Conservation (phyloP, 2,888 invertebrate species). For the Morpho helenor region DNA sequence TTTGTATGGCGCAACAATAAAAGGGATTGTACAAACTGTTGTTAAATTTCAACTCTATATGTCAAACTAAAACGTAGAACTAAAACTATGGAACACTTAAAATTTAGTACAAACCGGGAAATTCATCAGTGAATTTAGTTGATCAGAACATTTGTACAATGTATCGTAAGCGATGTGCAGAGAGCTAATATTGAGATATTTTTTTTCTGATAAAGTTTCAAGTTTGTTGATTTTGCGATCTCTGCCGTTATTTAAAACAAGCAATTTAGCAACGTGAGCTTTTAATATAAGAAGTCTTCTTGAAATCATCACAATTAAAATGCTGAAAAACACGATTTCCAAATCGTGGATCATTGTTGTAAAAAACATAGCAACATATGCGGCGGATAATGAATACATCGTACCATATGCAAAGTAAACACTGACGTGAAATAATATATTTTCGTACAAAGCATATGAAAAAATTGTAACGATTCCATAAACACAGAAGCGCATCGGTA, state of each 20-base stretch:
- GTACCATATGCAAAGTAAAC: too few relatives aligned
- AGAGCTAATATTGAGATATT: conserved; percentile 41
- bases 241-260: conserved; percentile 23
- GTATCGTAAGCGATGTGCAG: conserved; percentile 53
- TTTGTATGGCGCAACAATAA: neutral
- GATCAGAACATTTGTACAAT: conserved; percentile 50
- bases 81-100: too few relatives aligned
- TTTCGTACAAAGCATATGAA: conserved; percentile 35
- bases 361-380: conserved; percentile 25
- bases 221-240: conserved; percentile 26
- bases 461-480: conserved; percentile 33
- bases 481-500: conserved; percentile 28
- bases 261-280: conserved; percentile 44
- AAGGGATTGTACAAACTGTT: too few relatives aligned
- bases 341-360: conserved; percentile 43
- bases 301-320: conserved; percentile 41
- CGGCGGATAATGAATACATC: conserved; percentile 4
- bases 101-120: conserved; percentile 42
- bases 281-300: conserved; percentile 45
- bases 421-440: neutral
- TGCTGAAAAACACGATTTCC: conserved; percentile 46
- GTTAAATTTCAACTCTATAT: too few relatives aligned
- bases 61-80: too few relatives aligned
- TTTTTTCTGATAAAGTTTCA: conserved; percentile 44
- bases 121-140: conserved; percentile 54